These are phyloP conservation scores for Thecocarcelia acutangulata DNA, from an alignment of 2,888 invertebrate genomes.

Conservation along the genomic window DNA sequence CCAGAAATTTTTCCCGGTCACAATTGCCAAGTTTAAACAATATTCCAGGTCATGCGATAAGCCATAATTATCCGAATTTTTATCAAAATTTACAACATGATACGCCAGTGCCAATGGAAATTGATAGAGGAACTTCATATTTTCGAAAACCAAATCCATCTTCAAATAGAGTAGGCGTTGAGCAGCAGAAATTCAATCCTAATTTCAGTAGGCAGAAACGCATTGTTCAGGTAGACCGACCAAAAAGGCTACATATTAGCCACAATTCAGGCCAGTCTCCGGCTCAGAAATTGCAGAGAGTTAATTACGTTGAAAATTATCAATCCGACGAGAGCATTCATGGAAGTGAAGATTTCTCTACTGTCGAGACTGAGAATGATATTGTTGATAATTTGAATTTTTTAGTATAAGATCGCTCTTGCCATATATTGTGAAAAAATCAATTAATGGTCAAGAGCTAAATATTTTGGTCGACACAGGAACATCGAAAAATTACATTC, in stretches of 20 bases:
- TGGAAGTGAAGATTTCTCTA: conserved; percentile 25
- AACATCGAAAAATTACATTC: conserved; percentile 50
- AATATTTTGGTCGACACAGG: conserved; percentile 39
- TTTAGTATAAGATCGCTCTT: conserved; percentile 54
- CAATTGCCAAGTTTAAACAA: neutral
- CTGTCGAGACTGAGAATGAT: neutral
- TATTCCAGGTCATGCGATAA: neutral
- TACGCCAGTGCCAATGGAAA: conserved; percentile 38
- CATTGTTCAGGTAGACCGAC: neutral
- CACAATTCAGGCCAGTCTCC: conserved; percentile 35
- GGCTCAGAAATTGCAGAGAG: conserved; percentile 26
- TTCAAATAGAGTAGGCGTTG: neutral
- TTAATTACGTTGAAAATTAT: conserved; percentile 31
- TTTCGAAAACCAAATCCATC: conserved; percentile 25
- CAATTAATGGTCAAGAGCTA: conserved; percentile 41
- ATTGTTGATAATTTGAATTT: conserved; percentile 31
- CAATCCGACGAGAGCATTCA: conserved; percentile 8
- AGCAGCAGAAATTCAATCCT: conserved; percentile 1
- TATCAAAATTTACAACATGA: neutral
- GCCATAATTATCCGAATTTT: neutral
- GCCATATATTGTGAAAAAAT: conserved; percentile 29
- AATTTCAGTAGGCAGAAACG: conserved; percentile 10
- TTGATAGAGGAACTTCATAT: conserved; percentile 33
- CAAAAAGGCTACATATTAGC: neutral
- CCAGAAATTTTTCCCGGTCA: neutral